A percentile compares a stretch with the other conserved stretches of the same genome.
These are phyloP conservation scores for Polia nebulosa DNA, from an alignment of 2,888 invertebrate genomes.

Conservation along the genomic window DNA sequence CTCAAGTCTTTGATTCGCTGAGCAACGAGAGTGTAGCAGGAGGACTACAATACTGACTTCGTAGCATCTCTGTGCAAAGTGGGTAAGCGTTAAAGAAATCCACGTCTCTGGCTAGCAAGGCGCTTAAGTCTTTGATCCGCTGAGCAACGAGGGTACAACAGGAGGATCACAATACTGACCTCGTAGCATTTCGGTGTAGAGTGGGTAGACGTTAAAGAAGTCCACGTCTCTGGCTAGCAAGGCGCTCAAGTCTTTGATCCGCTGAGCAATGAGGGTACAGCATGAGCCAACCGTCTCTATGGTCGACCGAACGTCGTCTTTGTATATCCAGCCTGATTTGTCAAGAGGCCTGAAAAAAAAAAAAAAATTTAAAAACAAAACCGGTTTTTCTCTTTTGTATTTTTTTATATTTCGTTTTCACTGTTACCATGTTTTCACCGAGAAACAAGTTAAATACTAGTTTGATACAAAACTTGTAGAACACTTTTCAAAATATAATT, in stretches of 20 bases:
- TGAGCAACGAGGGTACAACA: constrained; percentile 93
- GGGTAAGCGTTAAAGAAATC: constrained; percentile 76
- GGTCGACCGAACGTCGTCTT: constrained; percentile 78
- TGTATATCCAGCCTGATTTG: constrained; percentile 74
- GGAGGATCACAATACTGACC: constrained; percentile 91
- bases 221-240: constrained; percentile 70
- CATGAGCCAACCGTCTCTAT: constrained; percentile 95
- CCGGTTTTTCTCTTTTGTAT: too few relatives aligned
- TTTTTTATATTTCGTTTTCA: too few relatives aligned
- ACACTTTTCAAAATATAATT: too few relatives aligned
- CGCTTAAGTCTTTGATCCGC: constrained; percentile 73
- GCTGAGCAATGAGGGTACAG: constrained; percentile 92
- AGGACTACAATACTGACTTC: too few relatives aligned
- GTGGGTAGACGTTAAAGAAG: constrained; percentile 73
- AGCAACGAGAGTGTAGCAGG: constrained; percentile 94
- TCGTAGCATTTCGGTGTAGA: constrained; percentile 75
- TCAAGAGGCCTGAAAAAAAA: constrained; percentile 90
- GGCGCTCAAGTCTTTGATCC: constrained; percentile 73
- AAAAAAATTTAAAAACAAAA: too few relatives aligned
- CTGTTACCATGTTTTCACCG: too few relatives aligned
- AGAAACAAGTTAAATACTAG: too few relatives aligned
- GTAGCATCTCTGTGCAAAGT: constrained; percentile 72
- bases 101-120: constrained; percentile 67
- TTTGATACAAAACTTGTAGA: too few relatives aligned
- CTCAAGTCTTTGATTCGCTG: constrained; percentile 76